Conservation (phyloP, 2,113 vertebrate species). For the Vireo altiloquus region DNA sequence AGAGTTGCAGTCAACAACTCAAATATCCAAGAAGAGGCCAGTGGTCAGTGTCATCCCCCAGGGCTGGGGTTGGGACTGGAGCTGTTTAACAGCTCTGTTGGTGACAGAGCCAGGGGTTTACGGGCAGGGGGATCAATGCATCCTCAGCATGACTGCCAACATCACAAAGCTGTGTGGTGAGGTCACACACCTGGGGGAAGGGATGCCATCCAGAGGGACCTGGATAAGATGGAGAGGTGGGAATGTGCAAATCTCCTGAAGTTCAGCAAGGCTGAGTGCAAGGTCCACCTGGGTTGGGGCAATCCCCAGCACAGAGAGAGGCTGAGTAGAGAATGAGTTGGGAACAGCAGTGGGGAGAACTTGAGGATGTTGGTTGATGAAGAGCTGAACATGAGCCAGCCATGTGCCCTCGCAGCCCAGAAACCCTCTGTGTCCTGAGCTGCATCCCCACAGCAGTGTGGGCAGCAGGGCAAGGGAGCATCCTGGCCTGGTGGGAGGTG, state of each 20-base stretch:
- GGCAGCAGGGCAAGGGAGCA: background rate
- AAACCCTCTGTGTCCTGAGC: background rate
- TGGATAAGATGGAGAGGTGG: background rate
- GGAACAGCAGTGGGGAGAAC: rapidly evolving
- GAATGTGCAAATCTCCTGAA: background rate
- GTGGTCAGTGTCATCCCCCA: background rate
- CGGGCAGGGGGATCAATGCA: background rate
- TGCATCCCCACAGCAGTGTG: background rate
- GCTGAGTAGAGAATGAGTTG: background rate
- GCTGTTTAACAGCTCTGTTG: background rate
- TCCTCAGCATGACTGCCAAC: background rate
- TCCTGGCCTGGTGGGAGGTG: background rate
- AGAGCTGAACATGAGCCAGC: background rate
- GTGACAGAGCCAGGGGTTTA: too few species aligned
- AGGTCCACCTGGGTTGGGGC: too few species aligned
- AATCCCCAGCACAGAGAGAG: background rate
- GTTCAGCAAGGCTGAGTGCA: background rate
- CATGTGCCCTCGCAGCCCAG: background rate
- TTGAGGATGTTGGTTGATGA: background rate
- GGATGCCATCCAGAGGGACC: background rate
- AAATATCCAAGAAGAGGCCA: background rate
- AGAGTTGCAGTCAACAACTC: background rate
- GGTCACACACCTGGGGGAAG: background rate
- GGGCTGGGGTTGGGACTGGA: rapidly evolving
- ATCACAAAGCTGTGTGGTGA: background rate